phyloP scores from a whole-genome alignment of 2,888 invertebrate species.

The Cosmia pyralina region DNA sequence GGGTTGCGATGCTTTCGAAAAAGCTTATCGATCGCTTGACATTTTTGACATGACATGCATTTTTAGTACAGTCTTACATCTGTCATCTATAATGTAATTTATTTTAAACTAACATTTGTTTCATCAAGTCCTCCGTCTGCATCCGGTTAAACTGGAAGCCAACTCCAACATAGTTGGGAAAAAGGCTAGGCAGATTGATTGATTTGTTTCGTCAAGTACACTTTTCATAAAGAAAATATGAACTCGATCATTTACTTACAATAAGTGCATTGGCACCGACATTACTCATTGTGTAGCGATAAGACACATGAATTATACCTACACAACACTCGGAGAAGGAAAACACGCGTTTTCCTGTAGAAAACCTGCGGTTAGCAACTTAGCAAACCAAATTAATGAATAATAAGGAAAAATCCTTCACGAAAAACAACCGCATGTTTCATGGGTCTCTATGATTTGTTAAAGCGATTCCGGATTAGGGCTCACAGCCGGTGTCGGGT shows the following conservation, averaged over 20 bases:
- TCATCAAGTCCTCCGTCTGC: neutral
- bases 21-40: slow-evolving; percentile 17
- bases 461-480: slow-evolving; percentile 78
- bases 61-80: slow-evolving; percentile 4
- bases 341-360: slow-evolving; percentile 50
- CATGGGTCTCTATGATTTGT: slow-evolving; percentile 78
- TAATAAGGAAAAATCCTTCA: slow-evolving; percentile 52
- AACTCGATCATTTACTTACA: neutral
- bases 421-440: slow-evolving; percentile 63
- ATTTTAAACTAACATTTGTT: neutral
- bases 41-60: neutral
- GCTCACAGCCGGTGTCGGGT: slow-evolving; percentile 74
- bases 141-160: no score
- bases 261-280: slow-evolving; percentile 32
- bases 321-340: slow-evolving; percentile 37
- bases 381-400: slow-evolving; percentile 58
- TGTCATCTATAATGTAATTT: neutral
- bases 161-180: no score
- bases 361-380: slow-evolving; percentile 58
- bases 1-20: slow-evolving; percentile 3
- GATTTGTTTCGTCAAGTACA: neutral
- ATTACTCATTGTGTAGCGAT: slow-evolving; percentile 45
- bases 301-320: slow-evolving; percentile 46
- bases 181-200: no score
- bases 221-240: slow-evolving; percentile 1